Base-by-base conservation (phyloP, 1,140 invertebrate genomes). In the Agrypnia vestita region DNA sequence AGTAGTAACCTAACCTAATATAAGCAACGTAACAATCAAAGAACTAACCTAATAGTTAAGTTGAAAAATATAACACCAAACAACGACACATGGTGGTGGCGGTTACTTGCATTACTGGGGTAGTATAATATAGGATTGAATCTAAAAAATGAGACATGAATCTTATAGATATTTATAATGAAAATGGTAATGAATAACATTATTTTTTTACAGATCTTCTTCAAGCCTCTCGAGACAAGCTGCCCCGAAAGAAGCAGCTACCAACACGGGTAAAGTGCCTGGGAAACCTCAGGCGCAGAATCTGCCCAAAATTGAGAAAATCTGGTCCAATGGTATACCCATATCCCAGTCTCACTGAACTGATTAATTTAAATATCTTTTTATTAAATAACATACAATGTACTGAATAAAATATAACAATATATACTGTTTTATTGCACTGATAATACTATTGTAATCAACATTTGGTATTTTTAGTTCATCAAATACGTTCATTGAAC, bases 291-390 rank as follows among this genome's bases (percentile, higher is more conserved):
- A 75, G 51, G 15, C 69, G 1, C 76, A 78, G 35, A 73, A 82
- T 86, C 10, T 82, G 84, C 67, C 86, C 62, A 87, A 87, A 78
- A 84, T 89, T 56, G 87, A 88, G 74, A 87, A 87, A 73, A 82
- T 89, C 59, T 89, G 88, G 88, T 77, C 86, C 11, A 83, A 85
- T 62, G 25, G 25, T 35, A 86, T 88, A 64, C 87, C 87, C 71
- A 85, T 86, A 13, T 87, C 88, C 78, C 86, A 88, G 82, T 86
- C 85, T 79, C 86, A 89, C 74, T 88, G 84, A 79, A 79, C 53
- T 73, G 62, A 69, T 69, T 78, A 67, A 44, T 69, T 69, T 76
- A 49, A 55, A 44, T 69, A n/a, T 51, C 44, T 69, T 21, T 69
- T 69, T 69, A 73, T 55, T 53, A 53, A 73, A 25, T 47, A 71